Evolutionary conservation across 2,113 vertebrate species (phyloP).

Genomic region (Dicentrarchus labrax): DNA sequence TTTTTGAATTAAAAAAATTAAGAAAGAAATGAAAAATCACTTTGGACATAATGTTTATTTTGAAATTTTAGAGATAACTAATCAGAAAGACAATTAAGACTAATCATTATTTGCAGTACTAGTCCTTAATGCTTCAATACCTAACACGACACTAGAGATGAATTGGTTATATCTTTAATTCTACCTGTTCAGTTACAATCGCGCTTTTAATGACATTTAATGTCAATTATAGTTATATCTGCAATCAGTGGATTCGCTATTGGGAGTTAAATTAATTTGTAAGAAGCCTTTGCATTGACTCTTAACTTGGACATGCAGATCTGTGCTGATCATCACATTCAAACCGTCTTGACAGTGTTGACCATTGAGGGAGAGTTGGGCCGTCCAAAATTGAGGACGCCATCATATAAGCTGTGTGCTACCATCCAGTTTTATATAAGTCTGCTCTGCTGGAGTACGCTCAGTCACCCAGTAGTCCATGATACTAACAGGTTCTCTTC

Average conservation of each 20-base stretch:
- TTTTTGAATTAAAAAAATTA: background rate
- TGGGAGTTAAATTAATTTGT: background rate
- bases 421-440: no score
- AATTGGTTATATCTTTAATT: background rate
- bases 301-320: background rate
- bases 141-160: background rate
- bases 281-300: background rate
- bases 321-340: background rate
- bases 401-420: background rate
- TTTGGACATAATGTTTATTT: background rate
- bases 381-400: background rate
- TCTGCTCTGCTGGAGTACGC: no score
- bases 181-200: background rate
- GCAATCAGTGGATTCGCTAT: no score
- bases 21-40: background rate
- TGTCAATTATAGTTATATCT: background rate
- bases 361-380: background rate
- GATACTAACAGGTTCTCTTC: background rate
- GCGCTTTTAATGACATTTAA: background rate
- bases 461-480: background rate
- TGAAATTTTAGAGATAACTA: background rate
- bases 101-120: background rate
- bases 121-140: conserved; percentile 2
- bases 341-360: background rate
- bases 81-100: conserved; percentile 6